Evolutionary conservation across 2,888 invertebrate genomes (phyloP).

Genomic region (Drosophila rubida): DNA sequence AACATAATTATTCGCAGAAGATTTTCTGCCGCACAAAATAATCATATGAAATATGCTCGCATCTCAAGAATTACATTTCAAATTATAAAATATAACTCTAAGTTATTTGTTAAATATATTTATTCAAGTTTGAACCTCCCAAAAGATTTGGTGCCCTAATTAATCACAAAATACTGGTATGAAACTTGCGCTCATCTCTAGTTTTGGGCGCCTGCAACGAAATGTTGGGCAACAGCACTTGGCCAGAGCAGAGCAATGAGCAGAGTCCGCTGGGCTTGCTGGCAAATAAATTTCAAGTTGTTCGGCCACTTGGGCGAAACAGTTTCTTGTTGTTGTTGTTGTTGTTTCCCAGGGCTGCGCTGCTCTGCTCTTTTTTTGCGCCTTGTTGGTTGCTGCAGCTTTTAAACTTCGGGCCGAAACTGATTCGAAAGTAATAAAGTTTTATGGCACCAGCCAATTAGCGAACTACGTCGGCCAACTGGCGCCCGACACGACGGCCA

Average conservation of each 20-base stretch:
- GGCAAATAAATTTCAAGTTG: constrained; percentile 36
- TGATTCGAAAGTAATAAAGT: constrained; percentile 74
- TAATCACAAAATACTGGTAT: background rate
- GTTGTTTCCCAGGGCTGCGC: background rate
- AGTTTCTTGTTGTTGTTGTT: constrained; percentile 26
- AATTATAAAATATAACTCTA: no score
- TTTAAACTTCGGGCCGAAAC: constrained; percentile 39
- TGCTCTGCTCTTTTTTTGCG: background rate
- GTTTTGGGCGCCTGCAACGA: constrained; percentile 30
- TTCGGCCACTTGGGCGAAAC: constrained; percentile 34
- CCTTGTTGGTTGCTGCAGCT: constrained; percentile 5
- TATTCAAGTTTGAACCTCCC: background rate
- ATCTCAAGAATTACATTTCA: no score
- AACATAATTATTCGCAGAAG: no score
- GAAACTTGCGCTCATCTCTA: constrained; percentile 13
- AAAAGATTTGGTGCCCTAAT: background rate
- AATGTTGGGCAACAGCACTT: constrained; percentile 34
- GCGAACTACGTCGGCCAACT: constrained; percentile 52
- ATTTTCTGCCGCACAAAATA: no score
- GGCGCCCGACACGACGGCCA: constrained; percentile 37
- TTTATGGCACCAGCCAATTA: constrained; percentile 73
- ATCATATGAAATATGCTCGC: no score
- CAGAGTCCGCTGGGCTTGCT: constrained; percentile 6
- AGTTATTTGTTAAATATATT: no score
- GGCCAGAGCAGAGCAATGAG: constrained; percentile 26